Evolutionary conservation across 2,797 vertebrate genomes (phyloP).

Genomic region (Lacerta viridis): DNA sequence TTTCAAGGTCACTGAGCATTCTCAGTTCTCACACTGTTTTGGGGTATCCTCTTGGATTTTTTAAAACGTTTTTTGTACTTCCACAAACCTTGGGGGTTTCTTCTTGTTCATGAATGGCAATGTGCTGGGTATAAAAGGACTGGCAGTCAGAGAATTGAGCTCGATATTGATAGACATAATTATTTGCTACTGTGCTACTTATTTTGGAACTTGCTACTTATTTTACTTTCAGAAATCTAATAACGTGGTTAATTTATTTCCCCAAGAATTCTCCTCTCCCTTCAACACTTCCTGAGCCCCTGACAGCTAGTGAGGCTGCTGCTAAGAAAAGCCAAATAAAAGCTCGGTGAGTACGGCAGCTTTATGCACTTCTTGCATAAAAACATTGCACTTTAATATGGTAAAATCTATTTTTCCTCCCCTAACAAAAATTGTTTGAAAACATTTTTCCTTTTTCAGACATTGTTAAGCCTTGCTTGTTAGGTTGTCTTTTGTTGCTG

Average conservation of each 20-base stretch:
- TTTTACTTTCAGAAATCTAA: conserved; percentile 61
- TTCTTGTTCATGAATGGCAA: background rate
- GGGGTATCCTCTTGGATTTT: background rate
- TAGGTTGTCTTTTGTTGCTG: too few relatives aligned
- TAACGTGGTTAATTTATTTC: conserved; percentile 66
- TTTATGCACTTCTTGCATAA: background rate
- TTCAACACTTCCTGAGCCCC: conserved; percentile 91
- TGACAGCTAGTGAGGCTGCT: conserved; percentile 96
- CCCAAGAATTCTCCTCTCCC: conserved; percentile 91
- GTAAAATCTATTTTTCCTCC: background rate
- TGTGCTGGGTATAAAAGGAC: background rate
- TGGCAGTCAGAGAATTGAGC: background rate
- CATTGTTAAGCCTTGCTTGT: too few relatives aligned
- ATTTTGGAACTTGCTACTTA: background rate
- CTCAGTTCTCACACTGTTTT: background rate
- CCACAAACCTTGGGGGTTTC: background rate
- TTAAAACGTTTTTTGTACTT: background rate
- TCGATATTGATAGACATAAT: background rate
- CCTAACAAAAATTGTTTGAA: too few relatives aligned
- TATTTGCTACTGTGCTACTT: background rate
- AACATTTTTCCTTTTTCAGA: too few relatives aligned
- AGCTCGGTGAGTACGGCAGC: conserved; percentile 87
- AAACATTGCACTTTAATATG: background rate
- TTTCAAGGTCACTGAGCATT: background rate
- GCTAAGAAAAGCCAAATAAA: conserved; percentile 97